Evolutionary conservation across 2,113 vertebrate genomes (phyloP), one percentile per base, ranked within the genome.

Genomic region (Chitala chitala): DNA sequence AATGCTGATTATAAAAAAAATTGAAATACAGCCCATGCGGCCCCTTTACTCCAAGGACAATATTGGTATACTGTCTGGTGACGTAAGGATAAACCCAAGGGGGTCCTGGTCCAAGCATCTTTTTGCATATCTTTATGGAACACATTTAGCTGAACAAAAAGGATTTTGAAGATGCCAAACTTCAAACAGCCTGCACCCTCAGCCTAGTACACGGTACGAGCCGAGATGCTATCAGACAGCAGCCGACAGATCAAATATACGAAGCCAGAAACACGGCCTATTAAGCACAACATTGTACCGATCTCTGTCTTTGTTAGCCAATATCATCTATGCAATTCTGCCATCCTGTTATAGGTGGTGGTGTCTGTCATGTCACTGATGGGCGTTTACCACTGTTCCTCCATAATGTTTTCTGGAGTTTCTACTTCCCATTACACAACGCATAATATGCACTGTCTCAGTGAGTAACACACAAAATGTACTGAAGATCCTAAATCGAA

Each of bases 401-500:
- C n/a, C n/a, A n/a, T n/a, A n/a, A n/a, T n/a, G n/a, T n/a, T n/a
- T n/a, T n/a, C n/a, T n/a, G n/a, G n/a, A n/a, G n/a, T n/a, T n/a
- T 15, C 1, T 1, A 51, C 48, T 51, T 51, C 20, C 48, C 48
- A 15, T 51, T 20, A 51, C 12, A 20, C 12, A 51, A 15, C 48
- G 2, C 2, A 2, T 40, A 65, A 44, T 22, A 24, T 13, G 20
- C 9, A 65, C n/a, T 40, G 9, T 40, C 20, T n/a, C 20, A 1
- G 13, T 31, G 29, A 33, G 29, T 59, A 44, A 65, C n/a, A n/a
- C 22, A 40, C 31, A 64, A n/a, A 6, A 33, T 8, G 38, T 9
- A 24, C 24, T 83, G 54, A 59, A 73, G 80, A 79, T 82, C 83
- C 78, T 78, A 71, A 73, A 70, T 53, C 48, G 48, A 51, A 20